Percentiles rank a stretch among this genome's conserved stretches.
These are phyloP conservation scores for Eulemur mongoz DNA, from an alignment of 2,797 vertebrate genomes.

Conservation along the genomic window DNA sequence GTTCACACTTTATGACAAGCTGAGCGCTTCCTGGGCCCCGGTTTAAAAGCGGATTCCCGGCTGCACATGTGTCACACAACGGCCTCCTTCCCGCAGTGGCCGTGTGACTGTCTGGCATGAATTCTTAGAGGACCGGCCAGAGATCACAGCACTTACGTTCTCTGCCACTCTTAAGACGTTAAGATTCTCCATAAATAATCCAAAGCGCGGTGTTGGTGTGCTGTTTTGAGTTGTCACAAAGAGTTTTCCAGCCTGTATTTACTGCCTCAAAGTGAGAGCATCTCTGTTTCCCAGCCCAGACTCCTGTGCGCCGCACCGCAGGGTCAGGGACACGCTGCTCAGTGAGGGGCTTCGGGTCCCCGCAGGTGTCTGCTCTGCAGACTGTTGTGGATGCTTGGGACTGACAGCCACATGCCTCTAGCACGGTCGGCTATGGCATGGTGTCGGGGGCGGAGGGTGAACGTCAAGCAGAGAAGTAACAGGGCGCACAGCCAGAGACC, in stretches of 20 bases:
- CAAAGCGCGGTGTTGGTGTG: not conserved
- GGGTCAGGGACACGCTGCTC: accelerated
- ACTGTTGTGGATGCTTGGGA: accelerated
- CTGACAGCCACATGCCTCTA: accelerated
- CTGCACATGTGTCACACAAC: accelerated
- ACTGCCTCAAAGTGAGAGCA: not conserved
- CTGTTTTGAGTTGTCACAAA: not conserved
- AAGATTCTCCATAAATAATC: not conserved
- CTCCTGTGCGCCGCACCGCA: accelerated
- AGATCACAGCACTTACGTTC: not conserved
- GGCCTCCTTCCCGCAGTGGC: not conserved
- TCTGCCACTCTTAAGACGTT: accelerated
- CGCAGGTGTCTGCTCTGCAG: not conserved
- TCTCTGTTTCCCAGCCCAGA: not conserved
- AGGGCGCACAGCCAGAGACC: accelerated
- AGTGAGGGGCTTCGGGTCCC: accelerated
- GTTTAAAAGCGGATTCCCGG: not conserved
- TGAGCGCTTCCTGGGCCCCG: not conserved
- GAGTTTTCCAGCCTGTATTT: not conserved
- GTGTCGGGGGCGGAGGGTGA: not conserved
- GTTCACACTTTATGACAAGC: not conserved
- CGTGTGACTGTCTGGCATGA: not conserved
- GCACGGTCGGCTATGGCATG: not conserved
- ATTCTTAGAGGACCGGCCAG: not conserved
- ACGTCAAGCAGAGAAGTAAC: not conserved